Base-by-base conservation (phyloP, 2,888 invertebrate genomes). In the Nomada flava region DNA sequence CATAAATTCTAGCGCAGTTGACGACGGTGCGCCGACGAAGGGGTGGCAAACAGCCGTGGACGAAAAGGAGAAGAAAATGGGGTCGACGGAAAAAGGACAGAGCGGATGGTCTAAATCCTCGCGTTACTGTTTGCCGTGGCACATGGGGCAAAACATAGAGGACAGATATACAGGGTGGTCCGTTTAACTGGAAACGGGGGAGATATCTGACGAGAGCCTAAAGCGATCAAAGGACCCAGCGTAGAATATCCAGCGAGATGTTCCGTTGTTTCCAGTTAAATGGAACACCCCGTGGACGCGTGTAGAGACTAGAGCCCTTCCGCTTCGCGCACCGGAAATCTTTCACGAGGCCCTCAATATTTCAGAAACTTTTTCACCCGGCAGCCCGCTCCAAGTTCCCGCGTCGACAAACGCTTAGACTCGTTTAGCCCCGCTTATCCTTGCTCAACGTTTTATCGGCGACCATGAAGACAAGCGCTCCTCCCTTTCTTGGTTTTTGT, bases 281-380 rank as follows among this genome's bases (percentile, higher is more conserved):
- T 5, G 36, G 36, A 36, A 7, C 36, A 36, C 36, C 36, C 36
- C 36, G 36, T 36, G 7, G 36, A 36, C 36, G 7, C 36, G 15
- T 15, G 84, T 75, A 76, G 80, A 78, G 57, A 36, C 57, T 57
- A 72, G 76, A 86, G 5, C 20, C 7, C 11, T 10, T 20, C 72
- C 83, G 82, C 86, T 83, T 85, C 85, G 88, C 90, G 92, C 91
- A 91, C 77, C 89, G 90, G 89, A 92, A 92, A 89, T 91, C 90
- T 92, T 89, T 92, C 90, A 88, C 85, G 75, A 85, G 83, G 72
- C 87, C 86, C 88, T 91, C 90, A 90, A 92, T 92, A 92, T 91
- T 91, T 92, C 88, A 91, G 81, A 86, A 89, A 91, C 85, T 90
- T 91, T 90, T 90, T 89, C 88, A 82, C 63, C 60, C 71, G 60